Evolutionary conservation across 1,140 invertebrate genomes (phyloP).

Genomic region (Riptortus pedestris): DNA sequence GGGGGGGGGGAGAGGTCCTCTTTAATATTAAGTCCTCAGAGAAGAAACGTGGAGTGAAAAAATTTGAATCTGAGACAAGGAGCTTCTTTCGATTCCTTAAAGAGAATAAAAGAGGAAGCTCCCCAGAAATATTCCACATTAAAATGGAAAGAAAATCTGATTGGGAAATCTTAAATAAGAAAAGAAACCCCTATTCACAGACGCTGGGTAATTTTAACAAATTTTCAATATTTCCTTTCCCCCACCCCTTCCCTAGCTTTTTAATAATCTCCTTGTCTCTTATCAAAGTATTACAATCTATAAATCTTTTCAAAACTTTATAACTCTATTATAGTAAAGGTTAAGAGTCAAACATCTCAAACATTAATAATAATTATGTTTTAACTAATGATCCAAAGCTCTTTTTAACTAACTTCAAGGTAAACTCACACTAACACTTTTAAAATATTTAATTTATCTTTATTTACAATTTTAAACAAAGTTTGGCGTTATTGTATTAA

Average conservation of each 20-base stretch:
- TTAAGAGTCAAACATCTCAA: too few relatives aligned
- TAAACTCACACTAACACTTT: too few relatives aligned
- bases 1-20: too few relatives aligned
- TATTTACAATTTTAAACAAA: too few relatives aligned
- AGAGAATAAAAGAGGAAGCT: not conserved
- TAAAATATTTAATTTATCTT: too few relatives aligned
- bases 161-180: not conserved
- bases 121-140: not conserved
- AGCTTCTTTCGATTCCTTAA: constrained; percentile 1
- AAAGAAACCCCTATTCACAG: not conserved
- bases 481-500: too few relatives aligned
- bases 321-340: too few relatives aligned
- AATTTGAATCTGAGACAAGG: constrained; percentile 10
- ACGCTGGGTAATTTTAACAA: not conserved
- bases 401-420: too few relatives aligned
- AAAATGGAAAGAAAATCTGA: not conserved
- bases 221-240: not conserved
- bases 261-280: not conserved
- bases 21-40: constrained; percentile 8
- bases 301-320: too few relatives aligned
- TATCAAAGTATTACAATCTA: not conserved
- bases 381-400: too few relatives aligned
- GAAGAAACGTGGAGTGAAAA: constrained; percentile 6
- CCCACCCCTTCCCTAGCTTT: not conserved
- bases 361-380: too few relatives aligned